Evolutionary conservation across 2,888 invertebrate genomes (phyloP).

Genomic region (Hirudinaria manillensis): DNA sequence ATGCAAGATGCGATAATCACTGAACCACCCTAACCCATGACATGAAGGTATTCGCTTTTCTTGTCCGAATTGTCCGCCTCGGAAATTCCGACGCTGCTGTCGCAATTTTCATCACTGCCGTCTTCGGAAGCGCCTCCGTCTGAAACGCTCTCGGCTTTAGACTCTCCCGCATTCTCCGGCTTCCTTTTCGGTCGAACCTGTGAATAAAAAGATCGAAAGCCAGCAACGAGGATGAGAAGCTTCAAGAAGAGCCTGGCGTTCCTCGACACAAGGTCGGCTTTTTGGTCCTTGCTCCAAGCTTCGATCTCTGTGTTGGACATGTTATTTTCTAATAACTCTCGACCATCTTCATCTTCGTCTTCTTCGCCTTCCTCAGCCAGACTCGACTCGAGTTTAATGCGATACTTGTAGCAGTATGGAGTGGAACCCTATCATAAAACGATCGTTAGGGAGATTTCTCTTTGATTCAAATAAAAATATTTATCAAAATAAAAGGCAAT

Average conservation of each 20-base stretch:
- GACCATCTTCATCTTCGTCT: no score
- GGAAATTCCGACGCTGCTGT: not conserved
- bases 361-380: no score
- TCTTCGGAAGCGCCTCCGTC: not conserved
- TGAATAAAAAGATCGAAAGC: not conserved
- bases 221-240: slow-evolving; percentile 1
- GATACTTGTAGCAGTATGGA: no score
- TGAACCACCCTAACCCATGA: slow-evolving; percentile 19
- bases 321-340: no score
- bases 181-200: slow-evolving; percentile 16
- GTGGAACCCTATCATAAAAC: no score
- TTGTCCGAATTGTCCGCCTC: slow-evolving; percentile 26
- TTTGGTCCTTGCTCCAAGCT: no score
- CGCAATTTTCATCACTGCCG: slow-evolving; percentile 14
- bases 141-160: not conserved
- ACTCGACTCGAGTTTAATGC: not conserved
- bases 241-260: slow-evolving; percentile 14
- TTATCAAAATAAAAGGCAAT: no score
- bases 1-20: no score
- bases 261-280: not conserved
- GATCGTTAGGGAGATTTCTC: no score
- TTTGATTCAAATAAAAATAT: no score
- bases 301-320: not conserved
- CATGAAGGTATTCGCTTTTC: slow-evolving; percentile 23
- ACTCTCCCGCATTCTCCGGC: not conserved